Base-by-base conservation (phyloP, 2,888 invertebrate genomes). In the Pyrocoelia pectoralis region DNA sequence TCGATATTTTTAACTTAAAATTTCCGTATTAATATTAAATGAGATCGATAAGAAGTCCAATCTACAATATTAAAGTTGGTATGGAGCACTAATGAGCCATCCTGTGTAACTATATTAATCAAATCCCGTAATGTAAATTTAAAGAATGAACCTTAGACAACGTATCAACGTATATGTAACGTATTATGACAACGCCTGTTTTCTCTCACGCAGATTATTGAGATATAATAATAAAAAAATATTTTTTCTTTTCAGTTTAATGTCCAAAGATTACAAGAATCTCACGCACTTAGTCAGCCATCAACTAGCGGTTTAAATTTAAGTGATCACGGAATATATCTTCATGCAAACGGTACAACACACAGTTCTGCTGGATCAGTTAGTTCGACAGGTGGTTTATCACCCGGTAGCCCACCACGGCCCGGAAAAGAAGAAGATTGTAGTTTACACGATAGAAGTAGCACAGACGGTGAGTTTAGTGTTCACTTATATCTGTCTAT, bases 351-450 rank as follows among this genome's bases (percentile, higher is more conserved):
- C 64, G 78, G 76, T 19, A 77, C 78, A 38, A 76, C 79, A 62
- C 81, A 81, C 66, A 81, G 81, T 71, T 78, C 79, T 48, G 80
- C 81, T 10, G 82, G 82, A 12, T 82, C 82, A 17, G 82, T 82
- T 67, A 82, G 82, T 67, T 81, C 82, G 12, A 81, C 82, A 28
- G 81, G 81, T 6, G 81, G 80, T 38, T 80, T 79, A 18, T 81
- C 81, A 2, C 81, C 82, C 1, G 78, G 78, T 33, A 81, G 82
- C 70, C 81, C 81, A n/a, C 76, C 80, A 38, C 72, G 82, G 67
- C 84, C 86, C 64, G 83, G 87, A 76, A 88, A 88, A 79, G 88
- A 88, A 80, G 88, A 88, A 77, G 87, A 87, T 71, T 84, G 86
- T 68, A 85, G 86, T 67, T 81, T 86, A 72, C 87, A 86, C 75